A percentile compares a stretch with the other conserved stretches of the same genome.
Conservation (phyloP, 2,113 vertebrate genomes). For the Plectropomus leopardus region DNA sequence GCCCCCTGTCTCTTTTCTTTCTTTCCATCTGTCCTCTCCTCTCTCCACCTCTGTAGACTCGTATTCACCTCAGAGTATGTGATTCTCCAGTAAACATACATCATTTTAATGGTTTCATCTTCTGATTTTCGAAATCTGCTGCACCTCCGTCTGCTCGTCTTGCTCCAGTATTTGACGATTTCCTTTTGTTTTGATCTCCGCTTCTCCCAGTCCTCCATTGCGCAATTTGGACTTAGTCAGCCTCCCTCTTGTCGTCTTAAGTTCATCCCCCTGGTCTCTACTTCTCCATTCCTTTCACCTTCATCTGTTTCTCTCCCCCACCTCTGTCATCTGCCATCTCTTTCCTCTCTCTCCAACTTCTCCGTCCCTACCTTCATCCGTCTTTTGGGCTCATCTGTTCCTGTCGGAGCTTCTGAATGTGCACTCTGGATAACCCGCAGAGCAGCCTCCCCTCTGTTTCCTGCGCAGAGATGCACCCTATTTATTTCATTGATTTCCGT, state of each 20-base stretch:
- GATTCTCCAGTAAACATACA: background rate
- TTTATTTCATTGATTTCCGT: slow-evolving; percentile 82
- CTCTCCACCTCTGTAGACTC: slow-evolving; percentile 17
- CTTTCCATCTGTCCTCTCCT: background rate
- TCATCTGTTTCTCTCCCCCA: slow-evolving; percentile 49
- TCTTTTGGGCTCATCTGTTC: slow-evolving; percentile 70
- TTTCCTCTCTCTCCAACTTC: slow-evolving; percentile 34
- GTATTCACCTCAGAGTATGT: slow-evolving; percentile 4
- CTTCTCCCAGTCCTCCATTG: slow-evolving; percentile 7
- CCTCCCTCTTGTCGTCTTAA: slow-evolving; percentile 27
- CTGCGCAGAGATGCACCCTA: slow-evolving; percentile 80
- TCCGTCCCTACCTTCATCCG: slow-evolving; percentile 50
- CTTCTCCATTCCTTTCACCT: slow-evolving; percentile 24
- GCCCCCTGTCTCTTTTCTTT: slow-evolving; percentile 5
- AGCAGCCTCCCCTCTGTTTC: slow-evolving; percentile 76
- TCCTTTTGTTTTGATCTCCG: slow-evolving; percentile 24
- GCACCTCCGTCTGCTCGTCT: background rate
- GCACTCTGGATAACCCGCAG: slow-evolving; percentile 84
- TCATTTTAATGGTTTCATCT: slow-evolving; percentile 31
- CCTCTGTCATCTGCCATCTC: slow-evolving; percentile 25
- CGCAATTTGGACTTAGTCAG: slow-evolving; percentile 31
- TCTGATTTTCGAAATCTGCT: slow-evolving; percentile 19
- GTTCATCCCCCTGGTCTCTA: slow-evolving; percentile 20
- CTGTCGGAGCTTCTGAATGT: slow-evolving; percentile 82
- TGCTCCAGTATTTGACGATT: slow-evolving; percentile 14